Base-by-base conservation (phyloP, 1,140 invertebrate species). In the Akabosia matsudoensis region DNA sequence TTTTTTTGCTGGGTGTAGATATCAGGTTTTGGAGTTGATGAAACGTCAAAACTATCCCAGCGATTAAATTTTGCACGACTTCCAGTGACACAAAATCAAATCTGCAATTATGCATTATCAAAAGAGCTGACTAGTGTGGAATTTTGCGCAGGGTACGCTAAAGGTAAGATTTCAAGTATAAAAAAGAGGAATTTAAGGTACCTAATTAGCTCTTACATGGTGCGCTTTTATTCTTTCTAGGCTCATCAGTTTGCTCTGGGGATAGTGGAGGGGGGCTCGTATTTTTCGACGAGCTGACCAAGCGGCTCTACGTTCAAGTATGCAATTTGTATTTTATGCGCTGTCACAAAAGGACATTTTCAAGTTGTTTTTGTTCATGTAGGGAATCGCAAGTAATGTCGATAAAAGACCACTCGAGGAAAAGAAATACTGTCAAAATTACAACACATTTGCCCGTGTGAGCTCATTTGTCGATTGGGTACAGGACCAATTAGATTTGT, bases 11-110 rank as follows among this genome's bases (percentile, higher is more conserved):
- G 18, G 13, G 24, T 64, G 56, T 33, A 77, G 72, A 56, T 77
- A 30, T 56, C 76, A n/a, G 76, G 76, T 24, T 77, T 77, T 77
- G 76, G 76, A 24, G 31, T 77, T 1, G 76, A 77, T 56, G 72
- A 74, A 74, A 52, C 56, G 0, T 70, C 76, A 3, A 33, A 51
- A 33, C 26, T 77, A n/a, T 51, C 76, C 0, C 0, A 31, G 22
- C 24, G 16, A 10, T n/a, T 77, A 7, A 77, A 77, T 54, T 77
- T 33, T 33, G 76, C 76, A 0, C 33, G 61, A 31, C 24, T 77
- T 2, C 76, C 76, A 14, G 76, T 74, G 18, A 70, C 37, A 0
- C 72, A 77, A 64, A 67, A 61, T 54, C 7, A 1, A 1, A 52
- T 70, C 0, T 77, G 76, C 45, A 74, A 74, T 24, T 13, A 1